Evolutionary conservation across 2,113 vertebrate species (phyloP), one percentile per base, ranked within the genome.

Genomic region (Pionites leucogaster): DNA sequence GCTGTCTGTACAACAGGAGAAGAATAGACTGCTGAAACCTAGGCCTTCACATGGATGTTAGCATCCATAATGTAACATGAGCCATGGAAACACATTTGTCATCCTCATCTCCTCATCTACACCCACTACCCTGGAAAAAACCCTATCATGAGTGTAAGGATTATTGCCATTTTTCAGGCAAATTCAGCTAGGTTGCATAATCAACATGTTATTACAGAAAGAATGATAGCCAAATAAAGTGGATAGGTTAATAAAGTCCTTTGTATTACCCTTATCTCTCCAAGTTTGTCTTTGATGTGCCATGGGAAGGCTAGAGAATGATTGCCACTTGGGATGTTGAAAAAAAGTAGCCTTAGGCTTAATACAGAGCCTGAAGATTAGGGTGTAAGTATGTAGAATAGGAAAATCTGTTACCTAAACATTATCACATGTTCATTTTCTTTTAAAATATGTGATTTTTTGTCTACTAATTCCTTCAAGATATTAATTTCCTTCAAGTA

Each of bases 371-470:
- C 76, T 81, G 86, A 98, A 98, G 97, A 97, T 98, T 98, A 97
- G 88, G 74, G 84, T 63, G 70, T 69, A 79, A 97, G 81, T 95
- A 95, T 57, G 81, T 86, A 97, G 96, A 96, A 90, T 88, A 41
- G 96, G 92, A 88, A 85, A 90, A 88, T 96, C 90, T 96, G 89
- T 93, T 92, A 93, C 95, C 94, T 96, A 97, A 96, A 98, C 85
- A 95, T 88, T 96, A 95, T 96, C 92, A 89, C 79, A 37, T 69
- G 86, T 94, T 82, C 85, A 72, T 93, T 94, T 97, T 97, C 88
- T 97, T 97, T 96, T 97, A 96, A 97, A 97, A 97, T 96, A 97
- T 86, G 86, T 89, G 75, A 90, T 96, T 98, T 97, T 91, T 96
- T 96, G 94, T 96, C 96, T 96, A 92, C 85, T 97, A 96, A 98